phyloP scores from a whole-genome alignment of 2,113 vertebrate genomes.

The Myodes glareolus region DNA sequence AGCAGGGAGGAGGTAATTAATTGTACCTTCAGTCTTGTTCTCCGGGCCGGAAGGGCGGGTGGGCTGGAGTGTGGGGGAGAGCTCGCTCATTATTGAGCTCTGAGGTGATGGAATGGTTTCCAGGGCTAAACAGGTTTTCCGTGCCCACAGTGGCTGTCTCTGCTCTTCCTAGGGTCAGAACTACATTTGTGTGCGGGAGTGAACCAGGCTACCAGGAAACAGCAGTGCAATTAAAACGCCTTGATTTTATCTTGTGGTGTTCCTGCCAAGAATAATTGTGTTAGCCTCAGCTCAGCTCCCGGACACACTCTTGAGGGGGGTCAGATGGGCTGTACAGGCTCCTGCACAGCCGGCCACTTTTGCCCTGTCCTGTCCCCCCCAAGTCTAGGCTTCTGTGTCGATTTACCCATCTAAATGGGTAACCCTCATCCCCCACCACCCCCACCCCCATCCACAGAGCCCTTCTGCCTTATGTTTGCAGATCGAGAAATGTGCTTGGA shows the following conservation, averaged over 20 bases:
- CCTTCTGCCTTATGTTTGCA: not conserved
- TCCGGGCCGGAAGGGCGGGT: not conserved
- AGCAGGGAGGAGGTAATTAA: not conserved
- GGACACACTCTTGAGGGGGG: not conserved
- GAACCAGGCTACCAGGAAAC: conserved; percentile 30
- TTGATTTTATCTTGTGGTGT: conserved; percentile 29
- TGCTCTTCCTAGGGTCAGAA: not conserved
- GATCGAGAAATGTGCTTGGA: not conserved
- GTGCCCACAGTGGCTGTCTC: not conserved
- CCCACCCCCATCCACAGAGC: too few relatives aligned
- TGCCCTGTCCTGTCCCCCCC: too few relatives aligned
- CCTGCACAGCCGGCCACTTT: too few relatives aligned
- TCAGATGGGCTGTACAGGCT: too few relatives aligned
- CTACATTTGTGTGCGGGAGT: not conserved
- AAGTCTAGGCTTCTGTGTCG: not conserved
- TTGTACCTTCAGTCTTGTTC: not conserved
- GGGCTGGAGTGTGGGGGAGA: not conserved
- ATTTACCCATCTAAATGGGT: too few relatives aligned
- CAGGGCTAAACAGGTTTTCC: not conserved
- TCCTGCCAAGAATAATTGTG: conserved; percentile 22
- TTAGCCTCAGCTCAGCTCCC: not conserved
- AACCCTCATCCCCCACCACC: too few relatives aligned
- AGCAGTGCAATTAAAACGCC: conserved; percentile 3
- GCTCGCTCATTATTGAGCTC: not conserved
- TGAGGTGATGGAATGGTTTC: not conserved